A percentile compares a stretch with the other conserved stretches of the same genome.
Conservation (phyloP, 2,797 vertebrate genomes). For the Crenichthys baileyi region DNA sequence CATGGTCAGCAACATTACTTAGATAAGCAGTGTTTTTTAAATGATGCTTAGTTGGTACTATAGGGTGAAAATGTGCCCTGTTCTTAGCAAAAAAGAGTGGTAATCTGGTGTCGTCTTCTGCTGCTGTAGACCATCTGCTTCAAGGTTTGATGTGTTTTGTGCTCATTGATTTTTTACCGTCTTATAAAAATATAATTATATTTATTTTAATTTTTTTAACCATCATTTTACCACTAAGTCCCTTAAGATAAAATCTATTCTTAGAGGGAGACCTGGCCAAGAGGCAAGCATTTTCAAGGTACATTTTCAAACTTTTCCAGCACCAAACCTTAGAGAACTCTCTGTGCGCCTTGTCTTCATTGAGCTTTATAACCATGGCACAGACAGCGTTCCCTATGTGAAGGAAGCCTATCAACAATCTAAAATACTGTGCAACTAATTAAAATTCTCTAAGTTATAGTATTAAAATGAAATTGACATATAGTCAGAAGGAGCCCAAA, state of each 20-base stretch:
- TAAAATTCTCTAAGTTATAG: too few relatives aligned
- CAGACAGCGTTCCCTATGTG: too few relatives aligned
- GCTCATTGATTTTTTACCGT: neutral
- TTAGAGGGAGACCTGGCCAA: neutral
- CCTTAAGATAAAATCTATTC: neutral
- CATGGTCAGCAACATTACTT: neutral
- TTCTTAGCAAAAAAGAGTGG: neutral
- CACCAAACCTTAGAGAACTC: too few relatives aligned
- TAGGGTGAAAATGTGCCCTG: neutral
- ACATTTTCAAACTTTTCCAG: too few relatives aligned
- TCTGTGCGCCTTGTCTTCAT: too few relatives aligned
- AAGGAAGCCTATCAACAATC: too few relatives aligned
- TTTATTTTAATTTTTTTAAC: neutral
- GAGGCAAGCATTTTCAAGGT: neutral
- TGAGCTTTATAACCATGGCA: too few relatives aligned
- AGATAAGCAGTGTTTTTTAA: neutral
- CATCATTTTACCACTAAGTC: neutral
- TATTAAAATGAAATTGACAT: too few relatives aligned
- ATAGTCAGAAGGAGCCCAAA: too few relatives aligned
- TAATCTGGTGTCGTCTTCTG: neutral
- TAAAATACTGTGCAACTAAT: too few relatives aligned
- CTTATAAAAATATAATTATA: neutral
- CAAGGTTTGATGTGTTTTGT: neutral
- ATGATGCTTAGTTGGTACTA: too few relatives aligned
- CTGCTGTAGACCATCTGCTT: neutral